Percentiles rank a stretch among this genome's conserved stretches.
Evolutionary conservation across 2,888 invertebrate genomes (phyloP).

Genomic region (Cantharis nigra): DNA sequence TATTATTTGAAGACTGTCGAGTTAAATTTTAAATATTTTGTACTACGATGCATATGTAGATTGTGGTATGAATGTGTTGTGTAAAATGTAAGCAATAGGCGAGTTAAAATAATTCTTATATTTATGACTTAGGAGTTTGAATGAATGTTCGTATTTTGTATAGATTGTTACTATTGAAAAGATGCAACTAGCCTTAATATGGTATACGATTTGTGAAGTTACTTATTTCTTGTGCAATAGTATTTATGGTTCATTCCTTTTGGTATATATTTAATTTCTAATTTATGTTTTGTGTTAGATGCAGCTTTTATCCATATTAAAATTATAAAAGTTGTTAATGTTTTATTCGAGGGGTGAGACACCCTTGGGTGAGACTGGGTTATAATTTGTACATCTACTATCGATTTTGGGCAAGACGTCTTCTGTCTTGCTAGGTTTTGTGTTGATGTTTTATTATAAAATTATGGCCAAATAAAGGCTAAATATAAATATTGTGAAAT

Average conservation of each 20-base stretch:
- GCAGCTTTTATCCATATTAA: conserved; percentile 51
- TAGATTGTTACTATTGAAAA: conserved; percentile 24
- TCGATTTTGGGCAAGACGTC: neutral
- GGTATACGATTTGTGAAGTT: conserved; percentile 54
- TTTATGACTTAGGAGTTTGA: conserved; percentile 33
- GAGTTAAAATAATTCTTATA: conserved; percentile 36
- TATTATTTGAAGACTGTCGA: conserved; percentile 29
- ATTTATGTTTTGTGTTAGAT: conserved; percentile 46
- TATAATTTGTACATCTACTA: neutral
- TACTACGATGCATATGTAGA: conserved; percentile 33
- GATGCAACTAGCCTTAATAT: conserved; percentile 48
- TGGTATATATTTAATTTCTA: conserved; percentile 49
- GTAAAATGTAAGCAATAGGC: conserved; percentile 43
- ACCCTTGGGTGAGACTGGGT: neutral
- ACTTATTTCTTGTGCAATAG: conserved; percentile 53
- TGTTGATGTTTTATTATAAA: neutral
- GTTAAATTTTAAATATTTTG: conserved; percentile 27
- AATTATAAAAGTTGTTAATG: conserved; percentile 17
- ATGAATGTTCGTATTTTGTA: conserved; percentile 29
- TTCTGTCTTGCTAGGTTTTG: neutral
- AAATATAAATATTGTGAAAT: neutral
- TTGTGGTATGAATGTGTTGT: conserved; percentile 34
- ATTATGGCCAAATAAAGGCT: neutral
- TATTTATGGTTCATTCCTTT: conserved; percentile 38
- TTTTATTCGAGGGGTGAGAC: neutral